Base-by-base conservation (phyloP, 2,888 invertebrate species). In the Diabrotica balteata region DNA sequence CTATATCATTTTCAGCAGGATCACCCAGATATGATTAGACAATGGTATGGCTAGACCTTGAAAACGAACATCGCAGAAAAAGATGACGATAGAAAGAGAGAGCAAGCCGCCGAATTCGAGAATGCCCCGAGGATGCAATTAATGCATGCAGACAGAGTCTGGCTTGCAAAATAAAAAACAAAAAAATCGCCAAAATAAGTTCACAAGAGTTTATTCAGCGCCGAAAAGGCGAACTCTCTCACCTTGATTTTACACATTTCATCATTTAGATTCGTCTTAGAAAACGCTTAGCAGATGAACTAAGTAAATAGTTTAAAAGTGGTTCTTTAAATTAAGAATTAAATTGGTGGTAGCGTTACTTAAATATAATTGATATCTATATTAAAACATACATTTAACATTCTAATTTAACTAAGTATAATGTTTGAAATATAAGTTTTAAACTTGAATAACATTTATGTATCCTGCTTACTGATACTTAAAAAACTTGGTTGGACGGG, bases 71-170 rank as follows among this genome's bases (percentile, higher is more conserved):
- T n/a, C 44, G 11, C 17, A 57, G 43, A 54, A 43, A 54, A 43
- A 57, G 45, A 44, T 11, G 45, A 43, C 55, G 49, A 47, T n/a
- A 46, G 57, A 63, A 55, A 43, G 73, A 78, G 76, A 45, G 57
- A 46, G 64, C 49, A 57, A 49, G 43, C 59, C 53, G 63, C 76
- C 75, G 74, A 78, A 79, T 77, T 75, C 74, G 74, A 78, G 77
- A 80, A 76, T 79, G 81, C 82, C 81, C 75, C 77, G 73, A 80
- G 81, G 82, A 81, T 81, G 81, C 83, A 82, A 83, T 83, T 82
- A 83, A 83, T 82, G 81, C 82, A 83, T 80, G 80, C 81, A 81
- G 80, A 82, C 82, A 76, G 77, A 76, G 75, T 76, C 73, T 71
- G 71, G 72, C 67, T 57, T 57, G 55, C 69, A 67, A 78, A 78